A percentile compares a stretch with the other conserved stretches of the same genome.
Conservation (phyloP, 2,113 vertebrate species). For the Leucosticte australis region DNA sequence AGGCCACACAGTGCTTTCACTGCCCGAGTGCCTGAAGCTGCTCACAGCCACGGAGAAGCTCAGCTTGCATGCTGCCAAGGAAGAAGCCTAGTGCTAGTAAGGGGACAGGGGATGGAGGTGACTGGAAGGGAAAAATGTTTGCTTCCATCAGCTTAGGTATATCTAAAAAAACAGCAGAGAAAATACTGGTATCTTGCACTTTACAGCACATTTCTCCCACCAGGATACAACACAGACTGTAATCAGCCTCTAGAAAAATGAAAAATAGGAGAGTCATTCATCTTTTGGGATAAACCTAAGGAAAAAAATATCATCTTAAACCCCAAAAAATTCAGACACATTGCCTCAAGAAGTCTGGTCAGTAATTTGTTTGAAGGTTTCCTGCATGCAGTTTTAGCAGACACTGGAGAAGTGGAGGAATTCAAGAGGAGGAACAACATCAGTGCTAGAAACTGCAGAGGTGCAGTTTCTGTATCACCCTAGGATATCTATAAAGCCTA, state of each 20-base stretch:
- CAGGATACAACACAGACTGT: not conserved
- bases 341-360: not conserved
- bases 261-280: not conserved
- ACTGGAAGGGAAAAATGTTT: not conserved
- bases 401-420: not conserved
- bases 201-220: not conserved
- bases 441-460: not conserved
- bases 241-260: not conserved
- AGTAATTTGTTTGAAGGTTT: not conserved
- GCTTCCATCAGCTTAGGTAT: not conserved
- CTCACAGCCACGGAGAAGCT: not conserved
- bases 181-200: not conserved
- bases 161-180: not conserved
- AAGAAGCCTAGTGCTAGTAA: not conserved
- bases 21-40: not conserved
- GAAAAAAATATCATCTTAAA: not conserved
- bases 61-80: rapidly evolving
- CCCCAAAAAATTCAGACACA: not conserved
- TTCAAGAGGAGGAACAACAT: not conserved
- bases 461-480: not conserved
- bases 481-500: not conserved
- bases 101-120: not conserved
- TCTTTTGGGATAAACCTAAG: not conserved
- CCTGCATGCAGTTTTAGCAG: not conserved
- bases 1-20: not conserved